Evolutionary conservation across 2,113 vertebrate species (phyloP).

Genomic region (Brevimyrus niger): DNA sequence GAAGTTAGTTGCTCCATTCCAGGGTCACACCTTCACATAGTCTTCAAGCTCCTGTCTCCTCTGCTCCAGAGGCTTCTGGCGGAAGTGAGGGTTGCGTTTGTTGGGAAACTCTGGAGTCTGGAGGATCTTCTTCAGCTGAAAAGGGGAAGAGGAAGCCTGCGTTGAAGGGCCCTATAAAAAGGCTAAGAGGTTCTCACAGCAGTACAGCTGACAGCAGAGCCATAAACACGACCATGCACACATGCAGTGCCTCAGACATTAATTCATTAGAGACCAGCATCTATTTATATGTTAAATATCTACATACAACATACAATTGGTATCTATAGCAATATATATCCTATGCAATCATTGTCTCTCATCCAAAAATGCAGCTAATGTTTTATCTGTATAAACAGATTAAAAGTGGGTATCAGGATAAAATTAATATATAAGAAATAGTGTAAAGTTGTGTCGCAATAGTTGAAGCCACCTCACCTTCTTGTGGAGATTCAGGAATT

Average conservation of each 20-base stretch:
- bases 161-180: background rate
- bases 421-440: background rate
- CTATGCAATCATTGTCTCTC: background rate
- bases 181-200: background rate
- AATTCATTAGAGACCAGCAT: background rate
- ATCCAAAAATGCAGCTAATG: background rate
- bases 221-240: background rate
- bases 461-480: conserved; percentile 53
- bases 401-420: background rate
- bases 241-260: background rate
- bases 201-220: background rate
- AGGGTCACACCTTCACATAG: conserved; percentile 71
- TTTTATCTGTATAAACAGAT: background rate
- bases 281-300: background rate
- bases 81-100: conserved; percentile 73
- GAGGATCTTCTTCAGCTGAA: conserved; percentile 78
- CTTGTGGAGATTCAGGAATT: conserved; percentile 86
- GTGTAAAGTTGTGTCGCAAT: background rate
- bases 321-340: background rate
- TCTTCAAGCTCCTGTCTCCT: conserved; percentile 78
- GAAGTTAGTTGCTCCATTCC: background rate
- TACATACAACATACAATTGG: background rate
- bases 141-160: background rate
- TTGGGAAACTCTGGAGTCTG: conserved; percentile 79
- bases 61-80: conserved; percentile 77